Evolutionary conservation across 2,888 invertebrate species (phyloP), one percentile per base, ranked within the genome.

Genomic region (Cabera pusaria): DNA sequence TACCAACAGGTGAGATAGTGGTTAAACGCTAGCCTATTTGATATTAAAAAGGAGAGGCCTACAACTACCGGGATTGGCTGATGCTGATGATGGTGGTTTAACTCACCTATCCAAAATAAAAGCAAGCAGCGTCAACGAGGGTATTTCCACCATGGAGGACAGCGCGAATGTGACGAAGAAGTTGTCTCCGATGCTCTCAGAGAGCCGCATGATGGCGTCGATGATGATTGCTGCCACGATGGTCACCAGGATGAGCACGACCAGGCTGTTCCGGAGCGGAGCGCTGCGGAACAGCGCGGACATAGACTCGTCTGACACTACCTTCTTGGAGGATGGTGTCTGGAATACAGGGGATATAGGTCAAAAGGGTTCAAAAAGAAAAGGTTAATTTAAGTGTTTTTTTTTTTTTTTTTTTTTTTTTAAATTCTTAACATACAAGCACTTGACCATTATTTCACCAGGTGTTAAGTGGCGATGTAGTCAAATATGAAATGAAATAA

Each of bases 121-220:
- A 5, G 57, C 48, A 26, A 63, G 50, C 4, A 55, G 23, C 2
- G 27, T 24, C 6, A 62, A 33, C 2, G 65, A 49, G 0, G 80
- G 80, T 34, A 78, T 58, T 44, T 82, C 79, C 0, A 72, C 66
- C 0, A 64, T 57, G 0, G 79, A 70, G 0, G 78, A 67, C n/a
- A 78, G 47, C 0, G 76, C 66, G 48, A 73, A 79, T 0, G 75
- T 78, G 1, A 75, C 19, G 52, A 80, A 80, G 57, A 82, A 74
- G 46, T 72, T 64, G 38, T 67, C 44, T 0, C 80, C 80, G 16
- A 82, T 63, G 18, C 59, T 71, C 59, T 80, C 79, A 0, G 79
- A 79, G 35, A 80, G 49, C 3, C 81, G 52, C n/a, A 77, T 59
- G 19, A 80, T 56, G 8, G 70, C 69, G 42, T 82, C 81, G 32